Base-by-base conservation (phyloP, 2,797 vertebrate genomes). In the Ispidina lecontei region DNA sequence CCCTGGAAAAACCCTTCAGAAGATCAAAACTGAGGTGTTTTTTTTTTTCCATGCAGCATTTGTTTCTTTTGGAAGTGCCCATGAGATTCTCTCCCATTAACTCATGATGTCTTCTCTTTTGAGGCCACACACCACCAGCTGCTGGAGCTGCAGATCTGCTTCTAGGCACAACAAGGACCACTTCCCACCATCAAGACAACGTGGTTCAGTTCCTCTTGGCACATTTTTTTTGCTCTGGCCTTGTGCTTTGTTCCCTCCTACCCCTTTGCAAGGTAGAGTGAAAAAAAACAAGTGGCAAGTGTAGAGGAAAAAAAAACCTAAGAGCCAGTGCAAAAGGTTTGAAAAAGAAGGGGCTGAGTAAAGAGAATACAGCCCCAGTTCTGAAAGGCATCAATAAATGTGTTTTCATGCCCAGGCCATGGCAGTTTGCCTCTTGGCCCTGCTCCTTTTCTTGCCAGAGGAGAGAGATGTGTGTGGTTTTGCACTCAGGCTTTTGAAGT, bases 221-320 rank as follows among this genome's bases (percentile, higher is more conserved):
- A 49, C 70, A 47, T 72, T 9, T 39, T 39, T 84, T 86, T 84
- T 1, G 0, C 28, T 78, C 29, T 90, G 64, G 23, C 23, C 64
- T 79, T 84, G 69, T 87, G 41, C 33, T 76, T 88, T n/a, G 18
- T 22, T 88, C 6, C 18, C 12, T 52, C 28, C 35, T 65, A 49
- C 17, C 67, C 8, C 12, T 91, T 89, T 56, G 26, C 55, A 33
- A 33, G 7, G 33, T 33, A 33, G 33, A 33, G 33, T 33, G 33
- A 33, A 33, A 33, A 33, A 33, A 33, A 33, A 33, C 33, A n/a
- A n/a, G n/a, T n/a, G 96, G 90, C 77, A 95, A 96, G 60, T 89
- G 78, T 43, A 85, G 87, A 77, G 84, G 63, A 14, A 16, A 49
- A 70, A 80, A 71, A 91, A 91, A 52, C 37, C 64, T 85, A 60